phyloP scores from a whole-genome alignment of 2,113 vertebrate species.

The Acrocephalus kingi region DNA sequence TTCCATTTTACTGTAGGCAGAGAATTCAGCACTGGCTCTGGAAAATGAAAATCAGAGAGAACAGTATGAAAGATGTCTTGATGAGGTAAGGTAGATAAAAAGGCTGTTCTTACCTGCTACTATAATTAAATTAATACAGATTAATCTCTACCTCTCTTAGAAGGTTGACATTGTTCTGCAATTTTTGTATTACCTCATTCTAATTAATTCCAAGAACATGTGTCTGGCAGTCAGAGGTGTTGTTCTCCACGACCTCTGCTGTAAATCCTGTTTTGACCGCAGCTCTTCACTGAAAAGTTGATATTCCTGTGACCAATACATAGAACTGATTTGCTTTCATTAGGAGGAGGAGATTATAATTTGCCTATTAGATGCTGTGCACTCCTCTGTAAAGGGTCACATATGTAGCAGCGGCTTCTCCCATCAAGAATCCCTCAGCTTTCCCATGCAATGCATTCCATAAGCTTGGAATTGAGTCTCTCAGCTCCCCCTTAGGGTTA shows the following conservation, averaged over 20 bases:
- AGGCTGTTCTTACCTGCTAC: not conserved
- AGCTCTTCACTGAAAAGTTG: not conserved
- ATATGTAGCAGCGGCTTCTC: not conserved
- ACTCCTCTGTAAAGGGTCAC: not conserved
- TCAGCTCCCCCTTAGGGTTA: not conserved
- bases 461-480: not conserved
- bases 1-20: slow-evolving; percentile 76
- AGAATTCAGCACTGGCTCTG: slow-evolving; percentile 84
- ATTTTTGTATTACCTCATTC: slow-evolving; percentile 36
- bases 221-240: not conserved
- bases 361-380: not conserved
- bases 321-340: not conserved
- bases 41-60: slow-evolving; percentile 92
- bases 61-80: slow-evolving; percentile 91
- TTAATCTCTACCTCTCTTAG: not conserved
- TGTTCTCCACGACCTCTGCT: not conserved
- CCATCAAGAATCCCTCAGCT: not conserved
- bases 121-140: slow-evolving; percentile 23
- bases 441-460: not conserved
- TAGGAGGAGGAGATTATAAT: not conserved
- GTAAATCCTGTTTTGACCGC: not conserved
- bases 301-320: not conserved
- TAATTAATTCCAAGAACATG: slow-evolving; percentile 17
- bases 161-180: slow-evolving; percentile 23
- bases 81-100: slow-evolving; percentile 82